Evolutionary conservation across 1,140 invertebrate genomes (phyloP), one percentile per base, ranked within the genome.

Genomic region (Leptinotarsa texana): DNA sequence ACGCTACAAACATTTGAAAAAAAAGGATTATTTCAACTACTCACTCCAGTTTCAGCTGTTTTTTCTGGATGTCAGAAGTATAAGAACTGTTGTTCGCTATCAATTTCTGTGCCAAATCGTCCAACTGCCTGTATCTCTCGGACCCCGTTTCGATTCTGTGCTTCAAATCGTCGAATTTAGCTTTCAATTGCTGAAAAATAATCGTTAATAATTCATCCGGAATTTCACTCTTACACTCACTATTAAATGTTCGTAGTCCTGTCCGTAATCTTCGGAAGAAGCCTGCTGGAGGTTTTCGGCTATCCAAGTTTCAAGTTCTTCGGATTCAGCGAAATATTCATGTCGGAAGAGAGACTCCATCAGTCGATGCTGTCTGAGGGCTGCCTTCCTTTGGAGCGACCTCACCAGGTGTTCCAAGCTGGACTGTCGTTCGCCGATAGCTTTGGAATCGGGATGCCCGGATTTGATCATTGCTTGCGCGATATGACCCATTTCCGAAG

Each of bases 111-210:
- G 96, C 96, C 66, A 98, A 86, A 76, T 96, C 91, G 85, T 98
- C 95, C 83, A 96, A 97, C 80, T 96, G 94, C 82, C 94, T 95
- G 82, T 98, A 98, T 78, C 96, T 88, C 84, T 99, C 96, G 0
- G 94, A 91, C 1, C 96, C 96, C 48, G 94, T 92, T 82, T 98
- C 95, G 18, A 99, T 93, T 70, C 93, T 89, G 80, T 96, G 94
- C 79, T 97, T 96, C 69, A 99, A 93, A 83, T 99, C 97, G 79
- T 98, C 96, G 86, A 99, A 99, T 87, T 98, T 98, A 27, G 93
- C 93, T 82, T 95, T 92, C 21, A 98, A 84, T 48, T 95, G 88
- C 92, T 94, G 79, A 67, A 88, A 85, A 81, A 78, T 33, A 70
- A 68, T 74, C 75, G 62, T 66, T 75, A 63, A 48, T 73, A 72